Conservation (phyloP, 2,113 vertebrate species). For the Glaucomys volans region DNA sequence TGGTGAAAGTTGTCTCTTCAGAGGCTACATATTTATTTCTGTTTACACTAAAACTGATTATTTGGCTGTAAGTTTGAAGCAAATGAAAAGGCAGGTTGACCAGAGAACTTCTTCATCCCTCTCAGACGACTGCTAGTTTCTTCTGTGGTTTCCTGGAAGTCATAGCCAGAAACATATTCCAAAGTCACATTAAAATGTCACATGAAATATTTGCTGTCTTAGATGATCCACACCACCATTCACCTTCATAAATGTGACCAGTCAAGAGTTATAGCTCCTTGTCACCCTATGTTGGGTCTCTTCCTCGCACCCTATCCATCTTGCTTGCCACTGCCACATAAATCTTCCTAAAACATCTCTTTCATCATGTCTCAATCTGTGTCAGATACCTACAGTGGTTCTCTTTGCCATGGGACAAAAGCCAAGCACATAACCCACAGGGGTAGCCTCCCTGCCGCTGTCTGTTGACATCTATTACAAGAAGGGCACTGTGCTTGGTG, state of each 20-base stretch:
- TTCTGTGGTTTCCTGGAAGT: slow-evolving; percentile 15
- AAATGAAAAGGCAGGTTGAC: neutral
- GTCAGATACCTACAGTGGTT: slow-evolving; percentile 15
- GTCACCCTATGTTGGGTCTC: slow-evolving; percentile 45
- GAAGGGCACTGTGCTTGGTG: neutral
- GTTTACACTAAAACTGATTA: neutral
- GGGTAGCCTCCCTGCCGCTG: neutral
- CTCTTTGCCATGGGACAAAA: slow-evolving; percentile 37
- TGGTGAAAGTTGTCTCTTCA: neutral
- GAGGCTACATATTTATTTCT: slow-evolving; percentile 13
- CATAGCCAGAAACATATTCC: slow-evolving; percentile 38
- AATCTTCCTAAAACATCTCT: slow-evolving; percentile 70
- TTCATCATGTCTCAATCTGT: slow-evolving; percentile 59
- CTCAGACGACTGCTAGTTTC: neutral
- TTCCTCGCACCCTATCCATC: slow-evolving; percentile 46
- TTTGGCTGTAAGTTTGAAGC: slow-evolving; percentile 30
- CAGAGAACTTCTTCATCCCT: slow-evolving; percentile 28
- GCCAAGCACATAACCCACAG: neutral
- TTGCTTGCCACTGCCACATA: slow-evolving; percentile 59
- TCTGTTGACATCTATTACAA: neutral
- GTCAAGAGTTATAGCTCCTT: slow-evolving; percentile 62
- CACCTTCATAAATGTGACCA: slow-evolving; percentile 67
- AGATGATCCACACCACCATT: slow-evolving; percentile 33
- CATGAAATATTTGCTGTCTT: slow-evolving; percentile 48
- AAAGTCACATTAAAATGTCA: slow-evolving; percentile 45